Evolutionary conservation across 2,113 vertebrate species (phyloP), one percentile per base, ranked within the genome.

Genomic region (Esox niger): DNA sequence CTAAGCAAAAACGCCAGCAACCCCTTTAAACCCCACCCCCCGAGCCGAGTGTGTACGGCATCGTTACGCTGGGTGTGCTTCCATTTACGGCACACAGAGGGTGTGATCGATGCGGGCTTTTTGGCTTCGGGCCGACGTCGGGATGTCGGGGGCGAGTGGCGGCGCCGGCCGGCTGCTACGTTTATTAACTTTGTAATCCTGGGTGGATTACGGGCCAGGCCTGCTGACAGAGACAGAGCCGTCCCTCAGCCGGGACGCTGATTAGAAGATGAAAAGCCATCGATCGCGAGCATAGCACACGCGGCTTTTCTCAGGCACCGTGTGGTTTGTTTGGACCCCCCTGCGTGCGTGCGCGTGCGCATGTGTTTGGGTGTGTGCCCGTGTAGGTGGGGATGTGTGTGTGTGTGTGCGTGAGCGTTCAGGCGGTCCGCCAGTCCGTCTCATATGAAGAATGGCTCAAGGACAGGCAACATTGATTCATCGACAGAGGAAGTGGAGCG

Each of bases 381-480:
- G 69, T 71, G 25, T 58, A 5, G 27, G 49, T 32, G 73, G 79
- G 77, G 74, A 43, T 31, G 11, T 80, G 69, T 71, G 25, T 58
- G 15, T 58, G 27, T 58, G 23, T 73, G 75, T 71, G 79, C 76
- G 84, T 31, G 74, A 63, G 74, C 71, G 65, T 61, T 71, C 49
- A 29, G 65, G 76, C 69, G 4, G 71, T 61, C 66, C 29, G 30
- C 64, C 62, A n/a, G 26, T 49, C 35, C 57, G 68, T 46, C 77
- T 80, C 64, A 8, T 81, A 79, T 87, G 79, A 87, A 83, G 79
- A 83, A 85, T 84, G 84, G 78, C 82, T 82, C 80, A 87, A 86
- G 85, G 88, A 88, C 82, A 77, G 69, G 74, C 69, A 25, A 76
- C 82, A 84, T 81, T 84, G 86, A 89, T 89, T 87, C 79, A 84